phyloP scores from a whole-genome alignment of 2,888 invertebrate species.

The Watsonalla cultraria region DNA sequence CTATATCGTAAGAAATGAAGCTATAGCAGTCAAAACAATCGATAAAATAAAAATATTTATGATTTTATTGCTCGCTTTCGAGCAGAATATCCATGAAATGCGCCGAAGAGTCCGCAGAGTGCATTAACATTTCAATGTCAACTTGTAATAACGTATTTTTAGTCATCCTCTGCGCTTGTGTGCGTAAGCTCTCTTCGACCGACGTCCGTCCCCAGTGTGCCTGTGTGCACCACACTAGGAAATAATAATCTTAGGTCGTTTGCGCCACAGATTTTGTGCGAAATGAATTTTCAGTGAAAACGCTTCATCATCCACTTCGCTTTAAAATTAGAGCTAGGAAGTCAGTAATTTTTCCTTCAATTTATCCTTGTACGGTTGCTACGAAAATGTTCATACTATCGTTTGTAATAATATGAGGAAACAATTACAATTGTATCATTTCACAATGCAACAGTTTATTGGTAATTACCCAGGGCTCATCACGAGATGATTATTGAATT shows the following conservation, averaged over 20 bases:
- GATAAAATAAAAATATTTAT: slow-evolving; percentile 50
- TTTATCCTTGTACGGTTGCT: slow-evolving; percentile 16
- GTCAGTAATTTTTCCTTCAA: slow-evolving; percentile 17
- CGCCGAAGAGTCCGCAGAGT: slow-evolving; percentile 56
- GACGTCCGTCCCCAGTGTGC: slow-evolving; percentile 29
- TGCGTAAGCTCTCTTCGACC: slow-evolving; percentile 60
- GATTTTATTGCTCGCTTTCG: slow-evolving; percentile 26
- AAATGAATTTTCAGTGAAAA: slow-evolving; percentile 24
- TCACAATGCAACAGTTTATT: slow-evolving; percentile 45
- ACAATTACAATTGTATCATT: slow-evolving; percentile 55
- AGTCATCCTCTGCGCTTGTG: slow-evolving; percentile 56
- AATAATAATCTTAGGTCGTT: slow-evolving; percentile 58
- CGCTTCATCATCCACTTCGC: slow-evolving; percentile 23
- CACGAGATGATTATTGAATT: slow-evolving; percentile 25
- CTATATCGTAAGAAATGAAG: slow-evolving; percentile 45
- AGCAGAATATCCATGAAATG: slow-evolving; percentile 62
- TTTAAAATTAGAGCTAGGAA: slow-evolving; percentile 24
- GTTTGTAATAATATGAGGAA: slow-evolving; percentile 40
- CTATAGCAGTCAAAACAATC: slow-evolving; percentile 61
- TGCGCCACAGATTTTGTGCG: slow-evolving; percentile 36
- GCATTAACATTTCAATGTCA: slow-evolving; percentile 79
- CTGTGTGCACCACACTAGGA: slow-evolving; percentile 52
- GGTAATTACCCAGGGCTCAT: slow-evolving; percentile 49
- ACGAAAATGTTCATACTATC: slow-evolving; percentile 11
- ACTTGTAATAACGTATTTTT: slow-evolving; percentile 72